Conservation (phyloP, 2,113 vertebrate genomes). For the Tychaedon coryphoeus region DNA sequence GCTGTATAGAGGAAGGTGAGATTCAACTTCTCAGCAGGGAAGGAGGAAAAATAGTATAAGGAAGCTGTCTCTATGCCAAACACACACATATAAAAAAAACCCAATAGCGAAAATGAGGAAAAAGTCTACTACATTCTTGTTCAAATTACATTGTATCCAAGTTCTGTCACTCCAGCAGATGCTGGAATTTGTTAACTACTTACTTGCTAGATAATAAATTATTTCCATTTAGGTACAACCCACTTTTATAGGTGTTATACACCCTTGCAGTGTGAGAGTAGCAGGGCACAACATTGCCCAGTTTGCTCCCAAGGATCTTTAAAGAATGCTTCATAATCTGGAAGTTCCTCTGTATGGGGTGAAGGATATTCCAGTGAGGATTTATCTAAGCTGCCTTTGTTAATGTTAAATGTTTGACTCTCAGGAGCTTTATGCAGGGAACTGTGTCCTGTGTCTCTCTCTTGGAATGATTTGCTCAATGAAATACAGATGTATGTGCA, state of each 20-base stretch:
- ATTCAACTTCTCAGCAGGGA: not conserved
- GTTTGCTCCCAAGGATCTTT: not conserved
- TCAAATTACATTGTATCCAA: not conserved
- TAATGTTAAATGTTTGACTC: not conserved
- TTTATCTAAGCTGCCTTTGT: not conserved
- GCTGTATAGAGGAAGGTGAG: not conserved
- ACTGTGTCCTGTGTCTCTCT: not conserved
- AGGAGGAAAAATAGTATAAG: not conserved
- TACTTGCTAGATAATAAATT: not conserved
- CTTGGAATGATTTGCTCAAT: not conserved
- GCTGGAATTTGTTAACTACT: not conserved
- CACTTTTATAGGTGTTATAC: not conserved
- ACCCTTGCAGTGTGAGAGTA: not conserved
- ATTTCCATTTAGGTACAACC: not conserved
- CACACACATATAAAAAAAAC: rapidly evolving
- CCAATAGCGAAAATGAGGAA: not conserved
- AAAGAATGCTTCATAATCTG: not conserved
- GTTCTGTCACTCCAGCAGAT: not conserved
- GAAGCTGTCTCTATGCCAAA: not conserved
- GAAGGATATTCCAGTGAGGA: not conserved
- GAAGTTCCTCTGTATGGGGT: not conserved
- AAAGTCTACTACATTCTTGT: not conserved
- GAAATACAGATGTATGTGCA: not conserved
- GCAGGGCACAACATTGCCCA: not conserved
- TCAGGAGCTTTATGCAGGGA: not conserved